phyloP scores from a whole-genome alignment of 1,140 invertebrate genomes.

The Aporrectodea caliginosa region DNA sequence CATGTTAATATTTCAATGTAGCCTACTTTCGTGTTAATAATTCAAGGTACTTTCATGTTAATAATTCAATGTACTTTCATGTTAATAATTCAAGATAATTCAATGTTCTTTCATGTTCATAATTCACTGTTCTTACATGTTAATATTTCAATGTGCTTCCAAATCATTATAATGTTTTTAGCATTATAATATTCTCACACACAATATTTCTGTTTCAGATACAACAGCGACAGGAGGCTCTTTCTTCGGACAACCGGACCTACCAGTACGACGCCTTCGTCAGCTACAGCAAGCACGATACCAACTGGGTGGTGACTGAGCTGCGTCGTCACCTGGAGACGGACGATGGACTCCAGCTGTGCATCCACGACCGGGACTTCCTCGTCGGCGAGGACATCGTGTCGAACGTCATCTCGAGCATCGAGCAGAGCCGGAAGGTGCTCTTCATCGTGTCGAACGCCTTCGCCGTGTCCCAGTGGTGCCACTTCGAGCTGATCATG shows the following conservation, averaged over 20 bases:
- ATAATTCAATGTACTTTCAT: too few species aligned
- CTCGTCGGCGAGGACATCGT: constrained; percentile 36
- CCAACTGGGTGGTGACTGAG: not conserved
- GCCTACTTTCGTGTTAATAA: too few species aligned
- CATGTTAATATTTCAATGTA: too few species aligned
- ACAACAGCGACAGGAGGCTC: not conserved
- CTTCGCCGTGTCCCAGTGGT: constrained; percentile 40
- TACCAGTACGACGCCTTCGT: constrained; percentile 11
- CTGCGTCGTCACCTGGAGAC: constrained; percentile 12
- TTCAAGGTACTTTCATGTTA: too few species aligned
- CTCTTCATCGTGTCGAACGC: constrained; percentile 38
- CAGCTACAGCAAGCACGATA: constrained; percentile 7
- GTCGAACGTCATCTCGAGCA: constrained; percentile 39
- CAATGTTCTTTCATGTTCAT: too few species aligned
- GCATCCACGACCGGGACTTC: constrained; percentile 45
- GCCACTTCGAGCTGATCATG: constrained; percentile 53
- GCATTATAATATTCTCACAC: too few species aligned
- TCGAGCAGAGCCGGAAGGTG: constrained; percentile 37
- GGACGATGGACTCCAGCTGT: constrained; percentile 31
- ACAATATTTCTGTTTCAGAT: not conserved
- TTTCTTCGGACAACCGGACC: not conserved
- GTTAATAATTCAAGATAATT: too few species aligned
- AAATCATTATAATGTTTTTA: too few species aligned
- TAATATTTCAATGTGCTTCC: too few species aligned
- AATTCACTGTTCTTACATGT: too few species aligned